phyloP scores from a whole-genome alignment of 2,113 vertebrate genomes.

The Todiramphus chloris region DNA sequence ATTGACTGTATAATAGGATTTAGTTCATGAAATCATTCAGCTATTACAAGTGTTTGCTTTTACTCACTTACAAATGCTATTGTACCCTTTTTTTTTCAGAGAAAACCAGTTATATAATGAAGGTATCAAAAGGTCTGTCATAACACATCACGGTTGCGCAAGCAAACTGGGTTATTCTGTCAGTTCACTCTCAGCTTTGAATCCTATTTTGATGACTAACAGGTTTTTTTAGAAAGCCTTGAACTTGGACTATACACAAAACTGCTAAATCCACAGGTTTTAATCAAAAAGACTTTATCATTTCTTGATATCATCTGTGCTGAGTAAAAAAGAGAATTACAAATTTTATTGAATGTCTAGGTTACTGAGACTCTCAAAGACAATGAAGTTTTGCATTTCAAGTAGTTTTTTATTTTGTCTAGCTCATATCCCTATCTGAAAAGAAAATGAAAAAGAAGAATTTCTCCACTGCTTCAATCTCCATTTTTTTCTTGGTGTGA shows the following conservation, averaged over 20 bases:
- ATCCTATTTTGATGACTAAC: neutral
- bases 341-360: neutral
- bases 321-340: neutral
- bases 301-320: neutral
- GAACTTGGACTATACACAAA: neutral
- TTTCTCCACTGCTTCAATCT: neutral
- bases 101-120: neutral
- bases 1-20: neutral
- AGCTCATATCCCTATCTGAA: neutral
- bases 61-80: neutral
- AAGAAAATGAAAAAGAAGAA: neutral
- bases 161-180: neutral
- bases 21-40: neutral
- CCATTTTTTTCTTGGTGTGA: neutral
- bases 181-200: neutral
- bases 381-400: neutral
- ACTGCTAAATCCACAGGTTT: neutral
- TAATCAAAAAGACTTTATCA: neutral
- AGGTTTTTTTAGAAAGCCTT: neutral
- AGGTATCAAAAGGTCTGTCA: neutral
- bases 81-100: neutral
- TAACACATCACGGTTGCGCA: rapidly evolving
- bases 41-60: neutral
- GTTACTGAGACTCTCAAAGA: neutral
- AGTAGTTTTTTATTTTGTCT: neutral